phyloP scores from a whole-genome alignment of 2,888 invertebrate species.

The Thereva nobilitata region DNA sequence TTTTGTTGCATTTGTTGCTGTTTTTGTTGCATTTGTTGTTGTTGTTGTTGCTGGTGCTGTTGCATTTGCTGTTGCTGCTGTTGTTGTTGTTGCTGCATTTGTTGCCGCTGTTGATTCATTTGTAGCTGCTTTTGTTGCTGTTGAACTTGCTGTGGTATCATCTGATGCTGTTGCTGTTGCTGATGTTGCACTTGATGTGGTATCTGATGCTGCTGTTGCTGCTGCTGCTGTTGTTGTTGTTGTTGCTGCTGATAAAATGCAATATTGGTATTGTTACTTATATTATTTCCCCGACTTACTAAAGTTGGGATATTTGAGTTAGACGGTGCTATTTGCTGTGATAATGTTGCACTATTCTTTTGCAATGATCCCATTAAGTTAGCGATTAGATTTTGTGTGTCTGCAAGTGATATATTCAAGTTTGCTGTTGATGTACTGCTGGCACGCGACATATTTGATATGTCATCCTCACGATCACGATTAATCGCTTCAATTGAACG shows the following conservation, averaged over 20 bases:
- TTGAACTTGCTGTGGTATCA: slow-evolving; percentile 38
- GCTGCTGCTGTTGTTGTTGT: slow-evolving; percentile 1
- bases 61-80: slow-evolving; percentile 16
- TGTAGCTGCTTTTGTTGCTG: slow-evolving; percentile 4
- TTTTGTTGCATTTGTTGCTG: too few species aligned
- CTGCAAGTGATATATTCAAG: slow-evolving; percentile 58
- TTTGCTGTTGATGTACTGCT: slow-evolving; percentile 33
- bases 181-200: slow-evolving; percentile 36
- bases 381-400: slow-evolving; percentile 66
- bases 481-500: slow-evolving; percentile 44
- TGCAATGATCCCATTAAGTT: slow-evolving; percentile 66
- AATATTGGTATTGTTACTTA: not conserved
- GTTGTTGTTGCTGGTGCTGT: slow-evolving; percentile 10
- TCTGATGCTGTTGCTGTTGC: slow-evolving; percentile 25
- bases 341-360: slow-evolving; percentile 45
- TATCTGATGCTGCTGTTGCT: slow-evolving; percentile 40
- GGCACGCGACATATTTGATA: slow-evolving; percentile 49
- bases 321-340: too few species aligned
- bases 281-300: not conserved
- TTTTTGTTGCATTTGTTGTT: too few species aligned
- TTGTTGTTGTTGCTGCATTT: slow-evolving; percentile 18
- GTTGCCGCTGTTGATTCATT: slow-evolving; percentile 18
- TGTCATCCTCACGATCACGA: slow-evolving; percentile 48
- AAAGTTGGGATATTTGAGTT: slow-evolving; percentile 1
- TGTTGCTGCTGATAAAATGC: not conserved